Conservation (phyloP, 2,888 invertebrate genomes). For the Priocnemis perturbator region DNA sequence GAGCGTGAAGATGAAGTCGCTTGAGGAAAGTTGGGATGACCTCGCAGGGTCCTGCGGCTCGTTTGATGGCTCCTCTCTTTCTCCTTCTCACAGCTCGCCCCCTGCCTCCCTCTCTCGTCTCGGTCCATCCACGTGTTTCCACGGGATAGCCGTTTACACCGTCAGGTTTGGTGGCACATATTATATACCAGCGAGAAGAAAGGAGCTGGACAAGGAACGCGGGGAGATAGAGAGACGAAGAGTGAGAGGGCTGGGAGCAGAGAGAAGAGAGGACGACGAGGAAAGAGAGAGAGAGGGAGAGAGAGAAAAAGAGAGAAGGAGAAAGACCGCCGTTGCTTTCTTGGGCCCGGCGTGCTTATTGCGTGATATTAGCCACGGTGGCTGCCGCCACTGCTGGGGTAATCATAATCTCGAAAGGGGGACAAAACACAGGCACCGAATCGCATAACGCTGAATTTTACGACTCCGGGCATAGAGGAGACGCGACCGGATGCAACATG, state of each 20-base stretch:
- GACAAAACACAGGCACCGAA: conserved; percentile 69
- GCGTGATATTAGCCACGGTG: conserved; percentile 72
- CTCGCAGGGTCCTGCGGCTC: conserved; percentile 58
- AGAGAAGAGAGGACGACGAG: conserved; percentile 23
- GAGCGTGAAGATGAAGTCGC: conserved; percentile 58
- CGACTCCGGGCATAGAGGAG: conserved; percentile 59
- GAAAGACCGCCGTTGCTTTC: conserved; percentile 28
- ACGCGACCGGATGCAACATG: conserved; percentile 64
- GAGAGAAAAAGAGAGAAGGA: not conserved
- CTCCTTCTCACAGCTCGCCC: not conserved
- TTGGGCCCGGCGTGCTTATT: conserved; percentile 61
- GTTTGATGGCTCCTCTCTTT: conserved; percentile 56
- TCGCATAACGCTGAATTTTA: conserved; percentile 69
- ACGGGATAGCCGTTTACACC: conserved; percentile 62
- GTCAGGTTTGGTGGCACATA: conserved; percentile 58
- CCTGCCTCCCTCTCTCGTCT: conserved; percentile 11
- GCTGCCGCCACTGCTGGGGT: conserved; percentile 58
- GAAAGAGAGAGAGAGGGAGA: conserved; percentile 7
- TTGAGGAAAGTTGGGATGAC: conserved; percentile 52
- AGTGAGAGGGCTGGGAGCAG: conserved; percentile 13
- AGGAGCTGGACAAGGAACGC: conserved; percentile 31
- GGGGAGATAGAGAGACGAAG: conserved; percentile 23
- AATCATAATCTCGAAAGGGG: conserved; percentile 69
- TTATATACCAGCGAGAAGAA: conserved; percentile 55
- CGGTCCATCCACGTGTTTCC: conserved; percentile 51